A percentile compares a stretch with the other conserved stretches of the same genome.
Evolutionary conservation across 2,797 vertebrate genomes (phyloP).

Genomic region (Hoplostethus atlanticus): DNA sequence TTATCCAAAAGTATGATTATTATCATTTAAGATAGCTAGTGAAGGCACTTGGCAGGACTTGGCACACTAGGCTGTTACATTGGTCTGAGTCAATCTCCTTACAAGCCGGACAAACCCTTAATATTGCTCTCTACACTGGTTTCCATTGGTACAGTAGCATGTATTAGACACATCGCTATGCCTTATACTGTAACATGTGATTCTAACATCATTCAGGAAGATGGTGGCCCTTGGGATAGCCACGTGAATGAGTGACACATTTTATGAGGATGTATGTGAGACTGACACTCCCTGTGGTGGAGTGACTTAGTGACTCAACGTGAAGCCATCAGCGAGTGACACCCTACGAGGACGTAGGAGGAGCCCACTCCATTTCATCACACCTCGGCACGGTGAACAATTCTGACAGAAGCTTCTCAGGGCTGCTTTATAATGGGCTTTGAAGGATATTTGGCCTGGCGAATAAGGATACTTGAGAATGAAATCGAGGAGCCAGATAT

Average conservation of each 20-base stretch:
- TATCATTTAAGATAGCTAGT: neutral
- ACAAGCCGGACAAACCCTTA: neutral
- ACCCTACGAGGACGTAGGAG: conserved; percentile 40
- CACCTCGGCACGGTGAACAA: conserved; percentile 48
- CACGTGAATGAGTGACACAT: conserved; percentile 55
- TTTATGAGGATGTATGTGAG: conserved; percentile 54
- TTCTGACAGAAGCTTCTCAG: conserved; percentile 49
- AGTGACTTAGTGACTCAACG: conserved; percentile 53
- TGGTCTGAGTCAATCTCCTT: conserved; percentile 18
- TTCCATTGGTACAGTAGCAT: neutral
- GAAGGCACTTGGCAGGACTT: conserved; percentile 1
- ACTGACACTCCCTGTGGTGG: conserved; percentile 38
- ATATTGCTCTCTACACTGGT: neutral
- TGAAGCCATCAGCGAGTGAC: conserved; percentile 52
- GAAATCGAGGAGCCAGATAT: conserved; percentile 42
- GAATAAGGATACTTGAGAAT: conserved; percentile 31
- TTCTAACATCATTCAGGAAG: conserved; percentile 21
- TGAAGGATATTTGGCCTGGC: conserved; percentile 59
- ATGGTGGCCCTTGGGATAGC: conserved; percentile 37
- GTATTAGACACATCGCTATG: neutral
- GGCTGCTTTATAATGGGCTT: conserved; percentile 32
- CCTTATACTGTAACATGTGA: conserved; percentile 2
- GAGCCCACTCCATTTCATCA: conserved; percentile 58
- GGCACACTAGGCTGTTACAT: conserved; percentile 5
- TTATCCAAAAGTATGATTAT: conserved; percentile 5